phyloP scores from a whole-genome alignment of 1,140 invertebrate species.

The Drosophila sucinea region DNA sequence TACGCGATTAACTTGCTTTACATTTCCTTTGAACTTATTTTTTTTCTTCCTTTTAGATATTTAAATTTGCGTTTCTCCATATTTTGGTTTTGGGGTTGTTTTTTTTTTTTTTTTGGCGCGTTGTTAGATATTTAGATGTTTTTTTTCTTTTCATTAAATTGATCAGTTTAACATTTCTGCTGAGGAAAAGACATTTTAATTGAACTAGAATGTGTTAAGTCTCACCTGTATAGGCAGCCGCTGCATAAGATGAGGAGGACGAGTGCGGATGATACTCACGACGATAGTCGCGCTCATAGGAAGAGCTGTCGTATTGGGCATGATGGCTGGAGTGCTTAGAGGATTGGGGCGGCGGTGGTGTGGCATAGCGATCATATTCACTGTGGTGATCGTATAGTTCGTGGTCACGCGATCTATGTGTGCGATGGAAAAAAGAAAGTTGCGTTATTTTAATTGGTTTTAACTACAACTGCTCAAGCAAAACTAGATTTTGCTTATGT shows the following conservation, averaged over 20 bases:
- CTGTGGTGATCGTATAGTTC: conserved; percentile 77
- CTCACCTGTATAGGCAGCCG: conserved; percentile 80
- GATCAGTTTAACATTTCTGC: conserved; percentile 58
- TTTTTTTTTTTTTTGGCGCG: conserved; percentile 36
- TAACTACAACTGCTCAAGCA: conserved; percentile 8
- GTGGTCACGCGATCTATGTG: conserved; percentile 70
- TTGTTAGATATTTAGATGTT: conserved; percentile 40
- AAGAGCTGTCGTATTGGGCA: conserved; percentile 75
- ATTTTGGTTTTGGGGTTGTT: conserved; percentile 27
- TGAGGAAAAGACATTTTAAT: conserved; percentile 62
- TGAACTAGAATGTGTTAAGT: conserved; percentile 16
- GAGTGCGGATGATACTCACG: conserved; percentile 81
- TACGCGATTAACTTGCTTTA: conserved; percentile 54
- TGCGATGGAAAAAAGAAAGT: not conserved
- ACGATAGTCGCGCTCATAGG: conserved; percentile 78
- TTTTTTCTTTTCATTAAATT: conserved; percentile 28
- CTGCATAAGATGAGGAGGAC: conserved; percentile 75
- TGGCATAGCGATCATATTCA: conserved; percentile 78
- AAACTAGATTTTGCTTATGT: not conserved
- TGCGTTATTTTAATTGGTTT: not conserved
- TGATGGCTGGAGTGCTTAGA: conserved; percentile 79
- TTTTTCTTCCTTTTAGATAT: conserved; percentile 20
- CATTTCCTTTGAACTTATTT: conserved; percentile 23
- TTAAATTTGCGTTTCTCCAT: conserved; percentile 16
- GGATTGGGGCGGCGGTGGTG: conserved; percentile 69